phyloP scores from a whole-genome alignment of 2,797 vertebrate species.

The Ibycter americanus region DNA sequence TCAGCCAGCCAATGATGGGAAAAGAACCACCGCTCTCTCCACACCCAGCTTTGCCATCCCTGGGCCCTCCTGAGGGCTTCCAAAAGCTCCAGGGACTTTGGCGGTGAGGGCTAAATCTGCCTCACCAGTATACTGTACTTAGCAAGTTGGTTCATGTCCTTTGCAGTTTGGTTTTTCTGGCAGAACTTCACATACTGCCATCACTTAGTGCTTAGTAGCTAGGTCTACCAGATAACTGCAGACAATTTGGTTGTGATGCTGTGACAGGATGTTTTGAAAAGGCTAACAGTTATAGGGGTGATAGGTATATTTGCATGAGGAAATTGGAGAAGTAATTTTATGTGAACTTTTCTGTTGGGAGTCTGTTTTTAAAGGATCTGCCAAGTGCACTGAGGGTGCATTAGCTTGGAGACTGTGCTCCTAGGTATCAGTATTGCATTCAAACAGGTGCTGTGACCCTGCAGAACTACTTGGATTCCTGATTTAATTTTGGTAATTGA shows the following conservation, averaged over 20 bases:
- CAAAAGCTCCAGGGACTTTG: background rate
- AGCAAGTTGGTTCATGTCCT: background rate
- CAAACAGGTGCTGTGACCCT: background rate
- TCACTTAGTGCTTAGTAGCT: background rate
- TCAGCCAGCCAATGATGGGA: background rate
- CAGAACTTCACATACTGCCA: background rate
- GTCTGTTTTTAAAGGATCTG: background rate
- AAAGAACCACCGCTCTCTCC: background rate
- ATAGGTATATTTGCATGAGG: background rate
- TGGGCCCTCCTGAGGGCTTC: background rate
- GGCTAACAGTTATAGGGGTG: background rate
- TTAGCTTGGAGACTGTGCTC: background rate
- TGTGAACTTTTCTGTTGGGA: background rate
- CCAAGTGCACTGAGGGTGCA: fast-evolving
- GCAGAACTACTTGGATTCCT: background rate
- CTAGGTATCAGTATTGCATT: background rate
- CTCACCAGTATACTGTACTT: fast-evolving
- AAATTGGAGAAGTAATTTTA: background rate
- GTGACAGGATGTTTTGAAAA: background rate
- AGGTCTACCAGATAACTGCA: background rate
- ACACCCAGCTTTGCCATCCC: background rate
- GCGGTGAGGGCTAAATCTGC: background rate
- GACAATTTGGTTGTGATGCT: background rate
- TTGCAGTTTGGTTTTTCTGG: background rate
- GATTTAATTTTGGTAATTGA: background rate